These are phyloP conservation scores for Prionchulus punctatus DNA, from an alignment of 2,888 invertebrate genomes.

Conservation along the genomic window DNA sequence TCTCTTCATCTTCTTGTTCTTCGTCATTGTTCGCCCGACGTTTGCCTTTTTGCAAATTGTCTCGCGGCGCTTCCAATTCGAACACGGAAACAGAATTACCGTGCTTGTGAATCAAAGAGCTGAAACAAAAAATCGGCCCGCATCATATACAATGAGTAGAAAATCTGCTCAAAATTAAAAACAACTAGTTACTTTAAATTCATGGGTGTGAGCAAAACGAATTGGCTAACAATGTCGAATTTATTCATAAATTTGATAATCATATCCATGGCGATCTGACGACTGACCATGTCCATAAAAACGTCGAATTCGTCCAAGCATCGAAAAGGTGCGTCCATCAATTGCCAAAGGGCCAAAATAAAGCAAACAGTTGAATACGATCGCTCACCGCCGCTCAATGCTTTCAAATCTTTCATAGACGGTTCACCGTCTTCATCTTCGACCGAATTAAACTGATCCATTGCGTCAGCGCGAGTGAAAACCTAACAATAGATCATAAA, in stretches of 20 bases:
- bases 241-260: neutral
- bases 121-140: too few species aligned
- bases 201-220: neutral
- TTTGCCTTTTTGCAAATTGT: neutral
- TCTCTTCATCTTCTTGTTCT: too few species aligned
- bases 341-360: conserved; percentile 78
- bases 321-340: conserved; percentile 75
- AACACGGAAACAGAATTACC: too few species aligned
- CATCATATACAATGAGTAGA: too few species aligned
- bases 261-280: neutral
- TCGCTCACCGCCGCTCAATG: conserved; percentile 83
- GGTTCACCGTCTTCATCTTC: too few species aligned
- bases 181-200: neutral
- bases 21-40: neutral
- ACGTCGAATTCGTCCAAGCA: conserved; percentile 90
- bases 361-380: conserved; percentile 78
- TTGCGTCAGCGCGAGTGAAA: too few species aligned
- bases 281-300: conserved; percentile 51
- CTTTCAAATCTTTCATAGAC: conserved; percentile 28
- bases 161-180: too few species aligned
- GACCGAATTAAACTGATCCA: too few species aligned
- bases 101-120: too few species aligned
- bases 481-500: too few species aligned
- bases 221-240: neutral
- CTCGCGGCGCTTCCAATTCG: neutral